Evolutionary conservation across 2,888 invertebrate species (phyloP), one percentile per base, ranked within the genome.

Genomic region (Hermaeophaga mercurialis): DNA sequence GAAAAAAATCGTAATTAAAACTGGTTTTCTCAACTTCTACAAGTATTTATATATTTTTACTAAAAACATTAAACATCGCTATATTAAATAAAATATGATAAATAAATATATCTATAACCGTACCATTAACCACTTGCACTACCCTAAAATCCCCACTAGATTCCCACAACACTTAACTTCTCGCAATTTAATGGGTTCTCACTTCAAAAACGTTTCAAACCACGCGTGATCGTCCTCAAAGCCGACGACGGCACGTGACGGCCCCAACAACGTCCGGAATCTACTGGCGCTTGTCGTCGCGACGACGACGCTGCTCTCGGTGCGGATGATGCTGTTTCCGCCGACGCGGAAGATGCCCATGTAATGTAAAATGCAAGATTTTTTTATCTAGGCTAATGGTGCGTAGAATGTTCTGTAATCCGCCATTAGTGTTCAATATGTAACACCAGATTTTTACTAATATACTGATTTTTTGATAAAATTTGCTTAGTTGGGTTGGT

Each of bases 251-350:
- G 61, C 63, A 61, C 60, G 65, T 67, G 66, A 59, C 61, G 38
- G 55, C 66, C 66, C 67, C 56, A 43, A 24, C 68, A 68, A 61
- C 64, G 68, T 69, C 67, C 68, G 68, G 72, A 69, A 68, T 69
- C 67, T 70, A 72, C 72, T 73, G 68, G 63, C 65, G 68, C 59
- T 68, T 60, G 69, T 65, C 71, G 70, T 69, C 70, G 58, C 64
- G 66, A 59, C 65, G 67, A 12, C 48, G 26, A 26, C 39, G 18
- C 11, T 28, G 14, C 41, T 47, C 47, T 39, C 54, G 54, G 41
- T 14, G 44, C 44, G 43, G 48, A 44, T 26, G 39, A 44, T 24
- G 48, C 34, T 33, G 55, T 15, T 36, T 36, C 36, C 18, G 38
- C 39, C 33, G 22, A 48, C 48, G 38, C 48, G 48, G 17, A 39